Conservation (phyloP, 2,113 vertebrate genomes). For the Chlamydotis undulata region DNA sequence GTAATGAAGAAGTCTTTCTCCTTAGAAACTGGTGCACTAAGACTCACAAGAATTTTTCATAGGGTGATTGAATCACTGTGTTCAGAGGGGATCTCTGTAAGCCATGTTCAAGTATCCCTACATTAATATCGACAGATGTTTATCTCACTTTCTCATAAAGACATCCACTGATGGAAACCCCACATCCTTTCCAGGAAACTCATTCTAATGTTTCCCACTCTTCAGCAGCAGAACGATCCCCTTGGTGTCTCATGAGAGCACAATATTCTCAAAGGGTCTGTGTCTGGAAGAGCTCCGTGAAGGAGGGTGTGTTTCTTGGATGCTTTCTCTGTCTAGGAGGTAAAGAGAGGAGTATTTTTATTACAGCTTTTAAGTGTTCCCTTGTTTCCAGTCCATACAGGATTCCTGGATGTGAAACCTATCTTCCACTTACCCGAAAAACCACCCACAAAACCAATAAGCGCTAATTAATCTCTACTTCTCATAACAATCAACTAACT, state of each 20-base stretch:
- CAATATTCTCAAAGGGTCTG: not conserved
- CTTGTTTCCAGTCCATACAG: not conserved
- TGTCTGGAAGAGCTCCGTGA: not conserved
- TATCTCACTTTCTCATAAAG: not conserved
- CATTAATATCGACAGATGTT: not conserved
- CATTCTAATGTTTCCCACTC: not conserved
- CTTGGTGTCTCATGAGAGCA: not conserved
- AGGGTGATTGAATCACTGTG: not conserved
- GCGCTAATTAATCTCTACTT: not conserved
- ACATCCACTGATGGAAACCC: not conserved
- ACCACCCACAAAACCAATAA: not conserved
- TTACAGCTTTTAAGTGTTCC: not conserved
- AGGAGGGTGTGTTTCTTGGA: not conserved
- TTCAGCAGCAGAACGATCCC: not conserved
- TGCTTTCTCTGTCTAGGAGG: not conserved
- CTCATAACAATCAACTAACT: not conserved
- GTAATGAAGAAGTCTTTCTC: not conserved
- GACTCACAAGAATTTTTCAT: too few species aligned
- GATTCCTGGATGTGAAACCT: not conserved
- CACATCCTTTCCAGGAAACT: not conserved
- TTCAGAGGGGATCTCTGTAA: not conserved
- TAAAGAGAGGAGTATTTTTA: not conserved
- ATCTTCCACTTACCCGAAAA: not conserved
- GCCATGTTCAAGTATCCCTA: fast-evolving
- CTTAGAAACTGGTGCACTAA: not conserved